Percentiles rank a stretch among this genome's conserved stretches.
Evolutionary conservation across 2,888 invertebrate species (phyloP).

Genomic region (Oligia latruncula): DNA sequence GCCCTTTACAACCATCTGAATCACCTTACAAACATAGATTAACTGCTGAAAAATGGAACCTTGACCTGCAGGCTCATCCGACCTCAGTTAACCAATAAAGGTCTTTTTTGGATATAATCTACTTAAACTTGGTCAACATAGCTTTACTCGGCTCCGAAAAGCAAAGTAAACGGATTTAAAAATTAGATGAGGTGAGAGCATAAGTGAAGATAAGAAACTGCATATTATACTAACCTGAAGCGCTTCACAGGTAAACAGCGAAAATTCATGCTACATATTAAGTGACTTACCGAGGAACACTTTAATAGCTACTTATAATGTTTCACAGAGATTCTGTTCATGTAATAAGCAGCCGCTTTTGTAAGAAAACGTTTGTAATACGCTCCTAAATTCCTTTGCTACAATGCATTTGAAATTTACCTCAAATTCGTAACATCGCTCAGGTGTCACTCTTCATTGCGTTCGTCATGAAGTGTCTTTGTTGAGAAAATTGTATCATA

Average conservation of each 20-base stretch:
- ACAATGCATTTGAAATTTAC: conserved; percentile 35
- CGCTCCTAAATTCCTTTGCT: conserved; percentile 48
- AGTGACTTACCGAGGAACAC: conserved; percentile 25
- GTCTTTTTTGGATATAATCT: conserved; percentile 9
- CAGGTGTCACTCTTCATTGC: conserved; percentile 43
- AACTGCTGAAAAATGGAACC: conserved; percentile 22
- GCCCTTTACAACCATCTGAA: conserved; percentile 24
- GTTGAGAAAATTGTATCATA: conserved; percentile 1
- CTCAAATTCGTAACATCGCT: conserved; percentile 50
- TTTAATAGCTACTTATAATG: conserved; percentile 40
- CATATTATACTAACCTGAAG: conserved; percentile 28
- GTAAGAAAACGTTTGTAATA: conserved; percentile 51
- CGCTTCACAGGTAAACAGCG: conserved; percentile 28
- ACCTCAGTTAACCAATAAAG: conserved; percentile 22
- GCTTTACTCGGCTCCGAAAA: neutral
- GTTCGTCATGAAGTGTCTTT: conserved; percentile 33
- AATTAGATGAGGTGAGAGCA: conserved; percentile 4
- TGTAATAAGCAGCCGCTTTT: conserved; percentile 45
- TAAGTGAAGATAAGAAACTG: conserved; percentile 30
- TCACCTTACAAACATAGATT: conserved; percentile 15
- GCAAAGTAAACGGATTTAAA: conserved; percentile 35
- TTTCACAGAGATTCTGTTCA: conserved; percentile 46
- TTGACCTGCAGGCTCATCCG: conserved; percentile 40
- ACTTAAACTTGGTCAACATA: conserved; percentile 9
- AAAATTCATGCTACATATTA: conserved; percentile 38